Evolutionary conservation across 2,888 invertebrate genomes (phyloP).

Genomic region (Ptychoptera contaminata): DNA sequence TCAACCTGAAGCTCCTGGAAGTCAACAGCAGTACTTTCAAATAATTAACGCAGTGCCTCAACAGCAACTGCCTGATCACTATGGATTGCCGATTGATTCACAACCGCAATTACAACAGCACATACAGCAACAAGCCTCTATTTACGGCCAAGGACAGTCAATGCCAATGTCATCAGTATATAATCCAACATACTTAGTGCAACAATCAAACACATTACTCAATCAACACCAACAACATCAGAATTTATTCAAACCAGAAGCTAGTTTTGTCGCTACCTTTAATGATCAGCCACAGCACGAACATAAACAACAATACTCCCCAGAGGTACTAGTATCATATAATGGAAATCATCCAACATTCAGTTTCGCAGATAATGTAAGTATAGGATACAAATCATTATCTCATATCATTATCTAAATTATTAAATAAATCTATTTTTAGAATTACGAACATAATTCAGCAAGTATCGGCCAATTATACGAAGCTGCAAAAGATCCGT

Average conservation of each 20-base stretch:
- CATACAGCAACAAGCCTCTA: conserved; percentile 19
- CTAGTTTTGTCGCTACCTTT: conserved; percentile 32
- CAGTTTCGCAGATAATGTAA: no score
- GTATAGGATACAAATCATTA: no score
- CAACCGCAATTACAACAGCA: conserved; percentile 29
- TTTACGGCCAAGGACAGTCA: conserved; percentile 13
- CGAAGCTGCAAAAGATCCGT: conserved; percentile 23
- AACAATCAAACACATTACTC: conserved; percentile 30
- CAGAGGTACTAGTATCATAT: no score
- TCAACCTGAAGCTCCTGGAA: conserved; percentile 24
- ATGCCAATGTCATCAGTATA: conserved; percentile 21
- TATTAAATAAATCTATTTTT: no score
- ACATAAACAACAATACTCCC: no score
- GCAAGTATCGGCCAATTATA: conserved; percentile 29
- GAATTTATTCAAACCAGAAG: conserved; percentile 37
- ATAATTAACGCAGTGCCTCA: conserved; percentile 30
- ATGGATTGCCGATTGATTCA: conserved; percentile 29
- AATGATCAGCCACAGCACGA: conserved; percentile 25
- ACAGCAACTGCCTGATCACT: conserved; percentile 33
- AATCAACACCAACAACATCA: conserved; percentile 23
- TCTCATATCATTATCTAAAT: no score
- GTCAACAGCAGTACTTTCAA: conserved; percentile 31
- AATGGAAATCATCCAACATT: no score
- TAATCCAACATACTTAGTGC: conserved; percentile 28
- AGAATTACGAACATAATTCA: no score